Percentiles rank a stretch among this genome's conserved stretches.
phyloP scores from a whole-genome alignment of 53 echinoderm and acorn worm genomes.

The Echinarachnius parma region DNA sequence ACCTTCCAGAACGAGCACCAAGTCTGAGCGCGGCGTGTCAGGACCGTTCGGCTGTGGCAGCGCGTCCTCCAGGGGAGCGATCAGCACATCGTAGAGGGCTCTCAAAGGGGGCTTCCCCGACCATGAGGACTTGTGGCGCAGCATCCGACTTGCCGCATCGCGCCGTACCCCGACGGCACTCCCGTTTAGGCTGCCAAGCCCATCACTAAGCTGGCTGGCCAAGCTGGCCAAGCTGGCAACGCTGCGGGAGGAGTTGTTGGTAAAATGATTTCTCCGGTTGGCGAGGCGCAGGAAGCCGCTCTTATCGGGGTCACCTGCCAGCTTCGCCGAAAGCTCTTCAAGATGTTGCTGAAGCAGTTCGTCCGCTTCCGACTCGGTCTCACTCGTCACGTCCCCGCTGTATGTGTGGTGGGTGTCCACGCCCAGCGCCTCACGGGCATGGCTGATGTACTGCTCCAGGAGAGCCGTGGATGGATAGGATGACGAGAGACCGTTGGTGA shows the following conservation, averaged over 20 bases:
- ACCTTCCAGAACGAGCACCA: conserved; percentile 97
- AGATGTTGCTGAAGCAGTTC: conserved; percentile 89
- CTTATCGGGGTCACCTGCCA: conserved; percentile 34
- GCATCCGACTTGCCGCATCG: conserved; percentile 28
- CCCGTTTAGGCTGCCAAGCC: conserved; percentile 63
- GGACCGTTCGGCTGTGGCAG: conserved; percentile 70
- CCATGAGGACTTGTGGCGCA: conserved; percentile 84
- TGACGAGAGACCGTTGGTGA: neutral
- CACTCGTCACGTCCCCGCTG: conserved; percentile 77
- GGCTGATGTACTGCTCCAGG: conserved; percentile 95
- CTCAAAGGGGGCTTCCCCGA: conserved; percentile 90
- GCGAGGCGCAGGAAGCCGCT: conserved; percentile 45
- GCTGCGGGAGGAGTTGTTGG: conserved; percentile 76
- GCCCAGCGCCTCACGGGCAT: conserved; percentile 92
- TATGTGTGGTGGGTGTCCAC: conserved; percentile 68
- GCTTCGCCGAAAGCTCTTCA: conserved; percentile 76
- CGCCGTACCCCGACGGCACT: conserved; percentile 56
- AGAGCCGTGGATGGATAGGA: conserved; percentile 58
- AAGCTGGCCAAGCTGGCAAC: conserved; percentile 67
- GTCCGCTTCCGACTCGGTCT: conserved; percentile 98
- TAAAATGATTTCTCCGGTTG: conserved; percentile 58
- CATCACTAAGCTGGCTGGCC: conserved; percentile 61
- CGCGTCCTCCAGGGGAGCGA: conserved; percentile 86
- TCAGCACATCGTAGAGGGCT: conserved; percentile 89
- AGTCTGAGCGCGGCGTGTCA: conserved; percentile 66